Evolutionary conservation across 2,113 vertebrate genomes (phyloP), one percentile per base, ranked within the genome.

Genomic region (Gila orcuttii): DNA sequence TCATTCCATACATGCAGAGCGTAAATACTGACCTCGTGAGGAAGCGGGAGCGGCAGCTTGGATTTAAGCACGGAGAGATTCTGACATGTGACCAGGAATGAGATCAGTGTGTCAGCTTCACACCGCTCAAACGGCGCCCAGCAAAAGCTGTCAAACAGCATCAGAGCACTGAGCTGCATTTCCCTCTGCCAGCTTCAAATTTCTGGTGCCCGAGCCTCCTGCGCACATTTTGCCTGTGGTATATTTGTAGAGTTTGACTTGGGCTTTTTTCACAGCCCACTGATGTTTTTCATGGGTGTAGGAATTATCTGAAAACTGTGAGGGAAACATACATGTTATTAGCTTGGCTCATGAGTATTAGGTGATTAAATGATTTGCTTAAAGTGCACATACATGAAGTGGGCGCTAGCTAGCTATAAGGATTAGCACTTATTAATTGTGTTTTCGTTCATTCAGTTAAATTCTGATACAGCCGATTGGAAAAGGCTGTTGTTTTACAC

Each of bases 1-100:
- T 90, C 36, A 85, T 92, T 91, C 89, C 68, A 80, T 83, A 88
- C 88, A 86, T 88, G 83, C 87, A 75, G 82, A 86, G 92, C 90
- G 92, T 89, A 92, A 93, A 93, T 92, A 74, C 83, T 92, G 93
- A 93, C 91, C 91, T 93, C 91, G 90, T 86, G 80, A 84, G 66
- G 39, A 57, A 76, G 47, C n/a, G 36, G 73, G 60, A 25, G 36
- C 21, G 55, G 23, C 28, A 25, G 76, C 11, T 6, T 31, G 15
- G 42, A 59, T 59, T 71, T 73, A 15, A 25, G 50, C n/a, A 73
- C 0, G 21, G 39, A n/a, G 55, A 68, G 64, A 81, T 81, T 85
- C 28, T 45, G 64, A 73, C 64, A 73, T 83, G 68, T 73, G 82
- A 59, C 17, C 66, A 86, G 73, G 55, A 86, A 76, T 76, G 79